Conservation (phyloP, 2,113 vertebrate genomes). For the Eira barbara region DNA sequence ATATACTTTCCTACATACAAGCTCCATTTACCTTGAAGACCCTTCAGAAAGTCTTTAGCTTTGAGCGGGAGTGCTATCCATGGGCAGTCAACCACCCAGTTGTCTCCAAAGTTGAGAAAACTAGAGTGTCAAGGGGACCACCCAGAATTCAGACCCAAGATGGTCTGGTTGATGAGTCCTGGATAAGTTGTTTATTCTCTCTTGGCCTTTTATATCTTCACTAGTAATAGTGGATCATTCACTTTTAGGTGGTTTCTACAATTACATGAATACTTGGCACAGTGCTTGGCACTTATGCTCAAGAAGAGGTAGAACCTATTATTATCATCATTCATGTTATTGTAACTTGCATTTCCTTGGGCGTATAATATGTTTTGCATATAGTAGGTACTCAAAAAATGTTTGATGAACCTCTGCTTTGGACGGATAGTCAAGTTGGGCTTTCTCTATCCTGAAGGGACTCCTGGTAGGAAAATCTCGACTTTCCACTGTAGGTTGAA, state of each 20-base stretch:
- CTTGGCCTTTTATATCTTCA: constrained; percentile 45
- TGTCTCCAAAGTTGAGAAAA: constrained; percentile 11
- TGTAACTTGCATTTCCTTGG: neutral
- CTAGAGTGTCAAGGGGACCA: neutral
- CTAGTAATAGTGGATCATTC: neutral
- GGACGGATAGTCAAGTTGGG: neutral
- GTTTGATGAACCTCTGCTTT: constrained; percentile 31
- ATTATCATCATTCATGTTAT: neutral
- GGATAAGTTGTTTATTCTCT: constrained; percentile 7
- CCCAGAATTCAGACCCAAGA: neutral
- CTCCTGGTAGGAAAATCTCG: neutral
- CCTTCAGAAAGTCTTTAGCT: neutral
- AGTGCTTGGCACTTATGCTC: neutral
- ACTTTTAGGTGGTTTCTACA: constrained; percentile 28
- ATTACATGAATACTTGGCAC: neutral
- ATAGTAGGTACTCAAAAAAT: neutral
- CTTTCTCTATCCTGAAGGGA: neutral
- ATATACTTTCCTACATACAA: neutral
- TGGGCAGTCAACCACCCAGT: neutral
- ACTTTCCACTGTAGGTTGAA: neutral
- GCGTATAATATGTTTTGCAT: neutral
- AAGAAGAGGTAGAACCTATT: neutral
- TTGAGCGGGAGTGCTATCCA: neutral
- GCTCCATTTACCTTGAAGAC: neutral
- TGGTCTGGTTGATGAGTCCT: neutral